A percentile compares a stretch with the other conserved stretches of the same genome.
phyloP scores from a whole-genome alignment of 23 tunicate species.

The Halocynthia roretzi region DNA sequence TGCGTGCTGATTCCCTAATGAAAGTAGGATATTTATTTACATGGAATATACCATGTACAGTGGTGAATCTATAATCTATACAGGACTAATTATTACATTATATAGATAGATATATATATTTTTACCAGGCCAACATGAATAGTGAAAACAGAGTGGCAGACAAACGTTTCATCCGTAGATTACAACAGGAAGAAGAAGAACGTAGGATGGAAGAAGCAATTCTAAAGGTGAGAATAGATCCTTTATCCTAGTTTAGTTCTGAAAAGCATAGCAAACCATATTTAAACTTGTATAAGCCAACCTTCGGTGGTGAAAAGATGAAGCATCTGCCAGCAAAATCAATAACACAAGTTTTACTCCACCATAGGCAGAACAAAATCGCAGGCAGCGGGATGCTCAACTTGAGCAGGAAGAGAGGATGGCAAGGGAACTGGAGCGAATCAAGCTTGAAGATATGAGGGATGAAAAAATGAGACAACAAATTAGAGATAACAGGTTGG shows the following conservation, averaged over 20 bases:
- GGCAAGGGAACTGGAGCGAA: constrained; percentile 53
- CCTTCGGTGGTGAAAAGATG: no score
- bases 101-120: background rate
- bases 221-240: constrained; percentile 21
- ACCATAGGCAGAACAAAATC: constrained; percentile 57
- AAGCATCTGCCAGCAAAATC: no score
- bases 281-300: no score
- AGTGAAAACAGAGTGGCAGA: constrained; percentile 82
- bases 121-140: constrained; percentile 37
- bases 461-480: constrained; percentile 98
- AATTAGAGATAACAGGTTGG: constrained; percentile 49
- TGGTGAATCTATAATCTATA: background rate
- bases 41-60: background rate
- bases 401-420: constrained; percentile 62
- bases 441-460: constrained; percentile 69
- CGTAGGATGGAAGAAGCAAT: constrained; percentile 84
- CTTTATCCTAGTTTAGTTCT: background rate
- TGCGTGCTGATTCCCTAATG: constrained; percentile 47
- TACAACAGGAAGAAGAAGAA: constrained; percentile 77
- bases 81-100: background rate
- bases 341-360: no score
- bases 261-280: background rate
- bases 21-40: constrained; percentile 12
- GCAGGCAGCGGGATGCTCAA: constrained; percentile 72
- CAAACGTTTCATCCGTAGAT: constrained; percentile 59